Conservation (phyloP, 2,113 vertebrate species). For the Zosterops hypoxanthus region DNA sequence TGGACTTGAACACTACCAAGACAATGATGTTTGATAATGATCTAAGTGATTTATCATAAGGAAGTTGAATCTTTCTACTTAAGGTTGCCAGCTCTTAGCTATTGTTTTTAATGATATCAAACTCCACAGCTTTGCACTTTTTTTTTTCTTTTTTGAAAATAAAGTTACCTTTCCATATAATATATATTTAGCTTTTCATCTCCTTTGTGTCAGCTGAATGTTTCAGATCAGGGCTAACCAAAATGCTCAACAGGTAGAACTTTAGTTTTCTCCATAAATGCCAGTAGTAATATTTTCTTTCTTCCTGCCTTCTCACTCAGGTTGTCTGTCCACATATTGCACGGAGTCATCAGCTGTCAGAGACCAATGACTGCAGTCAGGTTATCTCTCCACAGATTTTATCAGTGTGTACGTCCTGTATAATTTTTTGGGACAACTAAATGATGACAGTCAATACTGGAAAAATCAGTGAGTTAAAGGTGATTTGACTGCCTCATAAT, state of each 20-base stretch:
- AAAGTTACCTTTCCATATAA: constrained; percentile 13
- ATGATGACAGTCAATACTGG: not conserved
- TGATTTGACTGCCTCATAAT: not conserved
- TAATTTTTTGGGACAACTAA: not conserved
- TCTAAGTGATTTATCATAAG: not conserved
- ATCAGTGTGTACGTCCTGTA: not conserved
- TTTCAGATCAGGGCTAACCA: not conserved
- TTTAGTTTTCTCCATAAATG: not conserved
- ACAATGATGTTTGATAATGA: not conserved
- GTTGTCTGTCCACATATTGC: not conserved
- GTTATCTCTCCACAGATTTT: not conserved
- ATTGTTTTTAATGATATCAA: constrained; percentile 1
- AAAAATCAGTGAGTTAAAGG: not conserved
- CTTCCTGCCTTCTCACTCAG: not conserved
- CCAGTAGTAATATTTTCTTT: not conserved
- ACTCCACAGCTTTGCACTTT: not conserved
- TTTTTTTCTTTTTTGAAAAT: not conserved
- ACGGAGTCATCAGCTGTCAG: not conserved
- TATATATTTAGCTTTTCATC: not conserved
- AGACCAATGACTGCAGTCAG: not conserved
- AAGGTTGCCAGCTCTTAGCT: not conserved
- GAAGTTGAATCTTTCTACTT: not conserved
- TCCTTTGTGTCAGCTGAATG: not conserved
- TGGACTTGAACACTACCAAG: constrained; percentile 1
- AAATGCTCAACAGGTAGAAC: not conserved